Base-by-base conservation (phyloP, 2,797 vertebrate species). In the Eulemur mongoz region DNA sequence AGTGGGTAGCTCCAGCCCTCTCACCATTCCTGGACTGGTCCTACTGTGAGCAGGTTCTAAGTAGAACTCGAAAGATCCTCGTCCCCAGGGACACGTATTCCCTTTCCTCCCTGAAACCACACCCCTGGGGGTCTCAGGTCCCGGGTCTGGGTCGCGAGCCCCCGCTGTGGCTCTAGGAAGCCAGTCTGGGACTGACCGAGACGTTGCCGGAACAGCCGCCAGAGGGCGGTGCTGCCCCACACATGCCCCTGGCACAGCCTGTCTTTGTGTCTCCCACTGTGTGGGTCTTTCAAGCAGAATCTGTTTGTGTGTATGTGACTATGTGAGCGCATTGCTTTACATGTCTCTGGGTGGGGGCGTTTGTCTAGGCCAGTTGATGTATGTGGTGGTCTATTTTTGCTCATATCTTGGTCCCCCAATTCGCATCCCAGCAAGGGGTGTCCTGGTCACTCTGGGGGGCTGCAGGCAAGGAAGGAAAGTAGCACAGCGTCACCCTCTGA, bases 221-320 rank as follows among this genome's bases (percentile, higher is more conserved):
- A 98, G 98, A 88, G 97, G 94, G 97, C 97, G 96, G 94, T 97
- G 94, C 94, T 92, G 75, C 82, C 95, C 48, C 93, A 87, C 59
- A 20, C 94, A 96, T 69, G 32, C 30, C 35, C 11, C n/a, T 10
- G 45, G 30, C 27, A 27, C 35, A 4, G 35, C 6, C 14, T 30
- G 87, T 18, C 92, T 98, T 96, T 96, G 93, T 97, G 94, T 96
- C 52, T 86, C 43, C 20, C 1, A 1, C 4, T 6, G 1, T 5
- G 4, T 5, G 72, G 32, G 59, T 92, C 67, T 84, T 81, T 54
- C 27, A 40, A 59, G 50, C 15, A 67, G 54, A 76, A 63, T 48
- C 7, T 32, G 38, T 43, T 1, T 81, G 80, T 80, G 43, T 67
- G 52, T 50, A 1, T 22, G 4, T 15, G 15, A 7, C 30, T 22